These are phyloP conservation scores for Eilema caniola DNA, from an alignment of 2,888 invertebrate genomes.

Conservation along the genomic window DNA sequence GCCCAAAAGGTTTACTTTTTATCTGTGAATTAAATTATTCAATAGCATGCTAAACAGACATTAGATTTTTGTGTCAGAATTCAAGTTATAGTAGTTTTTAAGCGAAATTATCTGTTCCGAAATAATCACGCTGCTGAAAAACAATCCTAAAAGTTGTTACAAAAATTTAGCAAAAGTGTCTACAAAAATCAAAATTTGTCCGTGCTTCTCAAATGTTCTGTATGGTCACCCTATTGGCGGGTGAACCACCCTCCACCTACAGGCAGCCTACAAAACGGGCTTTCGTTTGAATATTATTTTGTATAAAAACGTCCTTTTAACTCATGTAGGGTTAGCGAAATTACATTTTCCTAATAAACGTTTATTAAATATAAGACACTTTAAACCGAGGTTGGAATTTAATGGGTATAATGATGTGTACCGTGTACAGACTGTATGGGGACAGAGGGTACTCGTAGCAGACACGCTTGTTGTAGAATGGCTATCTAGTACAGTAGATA, in stretches of 20 bases:
- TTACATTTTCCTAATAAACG: constrained; percentile 22
- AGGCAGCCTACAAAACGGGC: constrained; percentile 38
- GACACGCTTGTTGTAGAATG: too few relatives aligned
- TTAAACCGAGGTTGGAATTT: constrained; percentile 15
- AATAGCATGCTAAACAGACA: neutral
- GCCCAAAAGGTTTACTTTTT: neutral
- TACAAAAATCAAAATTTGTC: neutral
- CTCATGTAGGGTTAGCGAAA: constrained; percentile 44
- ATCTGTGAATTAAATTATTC: neutral
- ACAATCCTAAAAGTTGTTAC: neutral
- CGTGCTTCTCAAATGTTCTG: neutral
- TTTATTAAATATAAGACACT: constrained; percentile 23
- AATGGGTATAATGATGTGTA: neutral
- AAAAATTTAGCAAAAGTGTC: too few relatives aligned
- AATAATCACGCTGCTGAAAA: neutral
- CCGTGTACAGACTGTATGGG: neutral
- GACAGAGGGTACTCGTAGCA: neutral
- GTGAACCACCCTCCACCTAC: constrained; percentile 24
- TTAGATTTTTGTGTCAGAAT: neutral
- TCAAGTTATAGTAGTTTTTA: neutral
- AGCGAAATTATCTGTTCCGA: too few relatives aligned
- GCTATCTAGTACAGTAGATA: too few relatives aligned
- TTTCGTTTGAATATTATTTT: constrained; percentile 55
- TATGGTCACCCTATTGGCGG: constrained; percentile 12
- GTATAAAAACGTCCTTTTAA: constrained; percentile 53